Evolutionary conservation across 2,113 vertebrate species (phyloP), one percentile per base, ranked within the genome.

Genomic region (Albula goreensis): DNA sequence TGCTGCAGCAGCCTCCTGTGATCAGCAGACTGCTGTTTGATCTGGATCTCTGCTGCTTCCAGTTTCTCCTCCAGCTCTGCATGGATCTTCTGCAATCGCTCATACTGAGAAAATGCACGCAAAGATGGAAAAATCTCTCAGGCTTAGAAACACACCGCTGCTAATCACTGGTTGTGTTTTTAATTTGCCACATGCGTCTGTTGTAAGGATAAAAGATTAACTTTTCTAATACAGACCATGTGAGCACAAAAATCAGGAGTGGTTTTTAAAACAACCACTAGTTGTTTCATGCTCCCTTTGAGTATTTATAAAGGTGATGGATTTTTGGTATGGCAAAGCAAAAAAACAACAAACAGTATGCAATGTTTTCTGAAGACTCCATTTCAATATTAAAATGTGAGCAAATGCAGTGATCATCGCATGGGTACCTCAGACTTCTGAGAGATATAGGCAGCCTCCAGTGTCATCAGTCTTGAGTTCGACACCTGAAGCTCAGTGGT

Each of bases 11-110:
- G 95, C 81, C 82, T 95, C 87, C 98, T 94, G 90, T 98, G 98
- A 85, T 97, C 97, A 3, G 94, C 1, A 50, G 97, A 98, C 50
- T 98, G 96, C 49, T 96, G 96, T 87, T 99, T 99, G 89, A 96
- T 95, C 87, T 99, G 98, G 91, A 99, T 96, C 86, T 99, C 98
- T 10, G 98, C 94, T 11, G 97, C 96, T 92, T 99, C 98, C 57
- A 97, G 95, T 85, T 98, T 99, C 92, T 99, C 98, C 93, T 99
- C 98, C 5, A 99, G 93, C 88, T 99, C 98, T 31, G 90, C 92
- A 19, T 97, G 96, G 83, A 97, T 89, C 84, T 95, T 97, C 88
- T 93, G 97, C 90, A 99, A 89, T 86, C 97, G 96, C 51, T 99
- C 97, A 22, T 97, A 96, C 98, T 99, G 93, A 17, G 83, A 41